Conservation (phyloP, 2,888 invertebrate species). For the Steinernema hermaphroditum region DNA sequence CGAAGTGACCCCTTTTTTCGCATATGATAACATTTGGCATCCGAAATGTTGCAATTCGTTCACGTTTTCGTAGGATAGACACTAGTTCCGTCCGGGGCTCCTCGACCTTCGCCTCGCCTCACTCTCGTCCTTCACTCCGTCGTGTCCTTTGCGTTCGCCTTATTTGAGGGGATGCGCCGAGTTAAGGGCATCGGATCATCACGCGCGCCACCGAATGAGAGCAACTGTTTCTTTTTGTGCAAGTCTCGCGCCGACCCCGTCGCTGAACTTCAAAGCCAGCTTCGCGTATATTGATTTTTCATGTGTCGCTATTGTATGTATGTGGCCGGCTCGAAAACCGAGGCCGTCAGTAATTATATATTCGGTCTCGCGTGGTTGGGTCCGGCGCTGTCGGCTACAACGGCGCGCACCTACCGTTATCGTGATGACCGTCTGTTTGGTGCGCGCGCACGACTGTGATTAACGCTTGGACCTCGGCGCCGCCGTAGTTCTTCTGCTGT, state of each 20-base stretch:
- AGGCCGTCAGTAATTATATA: conserved; percentile 23
- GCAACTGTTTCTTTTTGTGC: no score
- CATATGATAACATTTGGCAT: not conserved
- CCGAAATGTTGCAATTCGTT: not conserved
- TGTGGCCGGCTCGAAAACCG: not conserved
- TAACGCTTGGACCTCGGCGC: not conserved
- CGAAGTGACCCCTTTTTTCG: not conserved
- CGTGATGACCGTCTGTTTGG: conserved; percentile 14
- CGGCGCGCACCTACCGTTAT: conserved; percentile 15
- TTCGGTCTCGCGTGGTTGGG: not conserved
- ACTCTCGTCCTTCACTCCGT: not conserved
- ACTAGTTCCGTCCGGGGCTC: not conserved
- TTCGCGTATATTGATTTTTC: conserved; percentile 8
- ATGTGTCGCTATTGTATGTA: conserved; percentile 14
- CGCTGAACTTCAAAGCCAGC: not conserved
- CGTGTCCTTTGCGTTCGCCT: not conserved
- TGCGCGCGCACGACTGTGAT: conserved; percentile 6
- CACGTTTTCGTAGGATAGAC: not conserved
- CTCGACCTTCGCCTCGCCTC: conserved; percentile 11
- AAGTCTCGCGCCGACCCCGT: no score
- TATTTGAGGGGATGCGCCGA: not conserved
- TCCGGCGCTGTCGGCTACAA: conserved; percentile 6
- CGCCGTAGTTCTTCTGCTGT: not conserved
- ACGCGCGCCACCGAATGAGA: no score
- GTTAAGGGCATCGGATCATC: not conserved